phyloP scores from a whole-genome alignment of 2,888 invertebrate genomes.

The Hoplodrina ambigua region DNA sequence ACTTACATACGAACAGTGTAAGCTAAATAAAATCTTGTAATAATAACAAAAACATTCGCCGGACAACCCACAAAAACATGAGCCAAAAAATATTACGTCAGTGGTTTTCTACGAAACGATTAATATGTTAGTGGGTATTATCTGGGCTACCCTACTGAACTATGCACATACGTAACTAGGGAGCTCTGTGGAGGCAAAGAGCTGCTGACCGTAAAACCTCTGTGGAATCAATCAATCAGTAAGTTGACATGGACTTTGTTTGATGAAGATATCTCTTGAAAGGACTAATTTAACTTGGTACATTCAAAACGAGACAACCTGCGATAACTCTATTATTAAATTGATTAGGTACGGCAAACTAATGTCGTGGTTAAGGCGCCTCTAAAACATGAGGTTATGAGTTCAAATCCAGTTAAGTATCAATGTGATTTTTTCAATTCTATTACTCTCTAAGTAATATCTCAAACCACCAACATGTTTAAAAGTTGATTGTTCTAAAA shows the following conservation, averaged over 20 bases:
- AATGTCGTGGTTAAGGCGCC: too few relatives aligned
- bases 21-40: too few relatives aligned
- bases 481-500: constrained; percentile 8
- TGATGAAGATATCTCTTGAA: constrained; percentile 4
- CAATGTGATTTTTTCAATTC: too few relatives aligned
- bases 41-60: not conserved
- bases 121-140: constrained; percentile 47
- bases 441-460: not conserved
- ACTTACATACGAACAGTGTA: too few relatives aligned
- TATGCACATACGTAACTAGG: constrained; percentile 57
- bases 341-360: too few relatives aligned
- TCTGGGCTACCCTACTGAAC: constrained; percentile 36
- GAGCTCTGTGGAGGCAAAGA: constrained; percentile 9
- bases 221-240: constrained; percentile 44
- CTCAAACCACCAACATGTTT: not conserved
- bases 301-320: too few relatives aligned
- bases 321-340: too few relatives aligned
- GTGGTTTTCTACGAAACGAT: constrained; percentile 27
- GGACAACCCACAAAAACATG: not conserved
- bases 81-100: constrained; percentile 31
- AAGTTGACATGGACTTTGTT: constrained; percentile 13
- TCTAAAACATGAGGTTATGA: too few relatives aligned
- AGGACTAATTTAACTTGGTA: not conserved
- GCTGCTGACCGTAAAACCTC: constrained; percentile 40
- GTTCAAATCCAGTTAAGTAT: too few relatives aligned